Conservation (phyloP, 2,113 vertebrate genomes). For the Dasyornis broadbenti region DNA sequence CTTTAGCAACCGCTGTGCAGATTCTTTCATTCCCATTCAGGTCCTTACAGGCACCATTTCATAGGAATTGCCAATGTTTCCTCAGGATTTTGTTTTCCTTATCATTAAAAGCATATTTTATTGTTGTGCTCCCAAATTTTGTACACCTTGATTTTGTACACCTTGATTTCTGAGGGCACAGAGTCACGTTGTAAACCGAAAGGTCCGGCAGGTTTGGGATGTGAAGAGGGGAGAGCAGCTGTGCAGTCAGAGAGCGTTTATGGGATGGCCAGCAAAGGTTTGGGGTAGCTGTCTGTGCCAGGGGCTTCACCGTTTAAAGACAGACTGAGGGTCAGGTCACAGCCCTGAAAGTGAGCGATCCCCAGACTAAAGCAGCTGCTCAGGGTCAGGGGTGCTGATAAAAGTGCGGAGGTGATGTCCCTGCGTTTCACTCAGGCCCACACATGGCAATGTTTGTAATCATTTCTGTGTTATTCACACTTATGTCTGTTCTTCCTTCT, state of each 20-base stretch:
- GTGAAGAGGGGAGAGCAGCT: not conserved
- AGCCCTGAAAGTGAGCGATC: not conserved
- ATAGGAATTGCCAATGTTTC: not conserved
- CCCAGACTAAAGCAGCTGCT: not conserved
- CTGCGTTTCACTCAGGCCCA: not conserved
- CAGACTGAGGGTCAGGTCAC: not conserved
- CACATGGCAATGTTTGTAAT: not conserved
- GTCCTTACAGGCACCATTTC: not conserved
- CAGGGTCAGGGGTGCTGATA: not conserved
- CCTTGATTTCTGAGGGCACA: not conserved
- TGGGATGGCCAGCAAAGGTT: not conserved
- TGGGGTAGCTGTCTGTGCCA: slow-evolving; percentile 16
- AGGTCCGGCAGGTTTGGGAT: not conserved
- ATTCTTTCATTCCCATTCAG: not conserved
- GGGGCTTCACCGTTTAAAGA: not conserved
- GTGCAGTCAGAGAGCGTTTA: not conserved
- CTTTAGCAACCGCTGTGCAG: not conserved
- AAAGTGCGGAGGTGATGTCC: not conserved
- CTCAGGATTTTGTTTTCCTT: not conserved
- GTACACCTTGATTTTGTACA: not conserved
- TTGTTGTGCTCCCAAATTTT: not conserved
- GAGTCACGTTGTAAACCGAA: not conserved
- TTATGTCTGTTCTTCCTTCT: not conserved
- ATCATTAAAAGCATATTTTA: not conserved
- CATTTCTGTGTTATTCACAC: not conserved